Percentiles rank a stretch among this genome's conserved stretches.
Conservation (phyloP, 2,113 vertebrate genomes). For the Tachysurus vachellii region DNA sequence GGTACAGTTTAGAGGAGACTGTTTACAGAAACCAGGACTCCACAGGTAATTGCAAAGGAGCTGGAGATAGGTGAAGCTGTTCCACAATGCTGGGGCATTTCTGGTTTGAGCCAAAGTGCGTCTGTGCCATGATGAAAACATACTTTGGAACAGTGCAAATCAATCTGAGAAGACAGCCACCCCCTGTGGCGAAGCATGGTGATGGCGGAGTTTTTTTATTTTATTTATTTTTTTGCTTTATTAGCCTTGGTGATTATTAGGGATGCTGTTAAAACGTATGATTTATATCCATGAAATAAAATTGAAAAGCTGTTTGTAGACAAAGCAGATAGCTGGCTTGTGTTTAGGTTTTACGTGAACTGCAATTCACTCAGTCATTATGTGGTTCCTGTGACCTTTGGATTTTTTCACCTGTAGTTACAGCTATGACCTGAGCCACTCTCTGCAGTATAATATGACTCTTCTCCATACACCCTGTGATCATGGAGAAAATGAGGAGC, state of each 20-base stretch:
- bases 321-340: not conserved
- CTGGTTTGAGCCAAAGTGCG: not conserved
- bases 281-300: too few species aligned
- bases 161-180: not conserved
- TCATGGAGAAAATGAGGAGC: constrained; percentile 73
- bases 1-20: not conserved
- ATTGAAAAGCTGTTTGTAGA: not conserved
- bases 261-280: too few species aligned
- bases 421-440: constrained; percentile 96
- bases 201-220: not conserved
- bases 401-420: constrained; percentile 76
- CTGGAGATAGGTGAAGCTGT: not conserved
- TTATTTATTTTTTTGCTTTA: too few species aligned
- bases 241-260: too few species aligned
- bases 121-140: too few species aligned
- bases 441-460: constrained; percentile 94
- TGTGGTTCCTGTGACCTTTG: not conserved
- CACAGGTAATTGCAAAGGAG: not conserved
- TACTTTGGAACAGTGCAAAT: not conserved
- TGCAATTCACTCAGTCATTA: not conserved
- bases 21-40: not conserved
- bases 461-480: constrained; percentile 85
- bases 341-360: not conserved
- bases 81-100: not conserved
- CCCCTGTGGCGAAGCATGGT: not conserved